Evolutionary conservation across 1,140 invertebrate species (phyloP), one percentile per base, ranked within the genome.

Genomic region (Listronotus bonariensis): DNA sequence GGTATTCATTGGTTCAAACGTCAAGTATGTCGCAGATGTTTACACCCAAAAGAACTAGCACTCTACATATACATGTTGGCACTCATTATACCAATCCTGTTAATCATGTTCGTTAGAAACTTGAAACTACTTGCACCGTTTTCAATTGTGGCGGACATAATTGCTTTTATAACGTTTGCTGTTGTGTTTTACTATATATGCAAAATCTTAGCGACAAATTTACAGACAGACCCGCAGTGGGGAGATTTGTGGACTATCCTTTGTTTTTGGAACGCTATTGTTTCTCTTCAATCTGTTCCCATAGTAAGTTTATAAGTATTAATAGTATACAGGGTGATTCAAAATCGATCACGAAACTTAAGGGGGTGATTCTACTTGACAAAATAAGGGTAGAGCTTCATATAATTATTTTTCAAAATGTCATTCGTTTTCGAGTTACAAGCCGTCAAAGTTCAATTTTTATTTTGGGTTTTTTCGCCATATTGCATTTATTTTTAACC

Each of bases 221-320:
- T 1, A 79, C 75, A 10, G 82, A 85, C 1, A 78, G 85, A 36
- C 81, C n/a, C 63, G 42, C 59, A 18, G 68, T 86, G 57, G 86
- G 84, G 26, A 76, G 82, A 0, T 58, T 81, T 0, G 26, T 53
- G 14, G 83, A 83, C 45, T 87, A 88, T 73, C 85, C 88, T 80
- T 92, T 0, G 93, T 89, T 70, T 91, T 95, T 76, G 92, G 93
- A 0, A 95, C 92, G 0, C 89, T 89, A 0, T 80, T 96, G 7
- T 96, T 93, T 90, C 93, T 0, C 80, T 95, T 46, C 92, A 95
- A 75, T 92, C 92, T 18, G 92, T 95, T 40, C 91, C 90, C 20
- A 88, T 93, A 77, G 90, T 92, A 75, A 83, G 87, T 86, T 32
- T 31, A 34, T n/a, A n/a, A n/a, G n/a, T n/a, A n/a, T n/a, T n/a